Conservation (phyloP, 2,113 vertebrate genomes). For the Axis porcinus region DNA sequence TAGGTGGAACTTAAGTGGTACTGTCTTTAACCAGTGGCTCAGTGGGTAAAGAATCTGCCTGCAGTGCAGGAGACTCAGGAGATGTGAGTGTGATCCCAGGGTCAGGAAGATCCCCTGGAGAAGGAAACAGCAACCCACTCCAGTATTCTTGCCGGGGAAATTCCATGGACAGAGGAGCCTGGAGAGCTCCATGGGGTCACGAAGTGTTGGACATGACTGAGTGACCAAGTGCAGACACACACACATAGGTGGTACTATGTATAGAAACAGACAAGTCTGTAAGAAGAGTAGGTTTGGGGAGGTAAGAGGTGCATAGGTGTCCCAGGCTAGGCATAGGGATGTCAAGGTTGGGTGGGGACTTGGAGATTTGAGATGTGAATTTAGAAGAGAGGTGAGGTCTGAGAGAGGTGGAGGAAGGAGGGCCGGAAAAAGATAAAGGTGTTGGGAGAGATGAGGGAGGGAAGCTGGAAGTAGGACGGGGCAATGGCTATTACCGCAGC, state of each 20-base stretch:
- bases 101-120: background rate
- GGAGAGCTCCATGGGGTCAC: background rate
- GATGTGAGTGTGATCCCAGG: background rate
- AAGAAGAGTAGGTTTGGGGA: background rate
- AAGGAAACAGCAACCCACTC: background rate
- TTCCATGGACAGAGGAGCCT: background rate
- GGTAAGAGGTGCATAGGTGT: background rate
- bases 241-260: background rate
- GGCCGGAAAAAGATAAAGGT: background rate
- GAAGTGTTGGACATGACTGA: background rate
- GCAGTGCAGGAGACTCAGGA: background rate
- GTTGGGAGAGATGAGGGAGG: background rate
- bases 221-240: background rate
- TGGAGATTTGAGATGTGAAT: background rate
- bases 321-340: background rate
- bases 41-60: background rate
- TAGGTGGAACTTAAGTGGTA: background rate
- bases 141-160: background rate
- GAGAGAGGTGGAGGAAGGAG: background rate
- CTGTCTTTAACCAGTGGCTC: background rate
- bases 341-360: background rate
- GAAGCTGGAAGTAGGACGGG: background rate
- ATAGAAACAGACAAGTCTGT: background rate
- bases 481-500: background rate
- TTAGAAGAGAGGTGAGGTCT: background rate